Conservation (phyloP, 2,797 vertebrate genomes). For the Cheirogaleus major region DNA sequence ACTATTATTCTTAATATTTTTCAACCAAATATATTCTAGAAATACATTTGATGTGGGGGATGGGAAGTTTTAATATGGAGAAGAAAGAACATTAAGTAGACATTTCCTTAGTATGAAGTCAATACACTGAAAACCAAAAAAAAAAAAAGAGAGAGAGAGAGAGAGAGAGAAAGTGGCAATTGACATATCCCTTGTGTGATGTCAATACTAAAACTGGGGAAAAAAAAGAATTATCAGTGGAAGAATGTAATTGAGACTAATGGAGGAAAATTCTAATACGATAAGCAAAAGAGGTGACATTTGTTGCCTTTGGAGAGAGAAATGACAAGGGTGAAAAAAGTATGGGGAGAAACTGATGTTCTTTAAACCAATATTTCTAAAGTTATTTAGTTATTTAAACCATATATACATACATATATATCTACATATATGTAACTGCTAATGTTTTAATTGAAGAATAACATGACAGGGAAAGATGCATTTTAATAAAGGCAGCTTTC, state of each 20-base stretch:
- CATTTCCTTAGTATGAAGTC: not conserved
- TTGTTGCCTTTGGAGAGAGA: not conserved
- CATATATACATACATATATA: no score
- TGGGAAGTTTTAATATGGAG: not conserved
- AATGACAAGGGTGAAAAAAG: not conserved
- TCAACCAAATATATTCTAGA: not conserved
- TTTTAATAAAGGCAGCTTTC: no score
- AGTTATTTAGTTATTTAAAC: not conserved
- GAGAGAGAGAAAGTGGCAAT: not conserved
- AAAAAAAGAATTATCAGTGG: not conserved
- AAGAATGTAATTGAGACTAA: not conserved
- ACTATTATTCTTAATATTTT: not conserved
- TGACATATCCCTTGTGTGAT: not conserved
- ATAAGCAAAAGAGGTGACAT: not conserved
- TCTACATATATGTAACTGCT: not conserved
- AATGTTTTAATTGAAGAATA: not conserved
- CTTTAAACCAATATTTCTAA: not conserved
- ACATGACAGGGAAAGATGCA: not conserved
- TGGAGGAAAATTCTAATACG: not conserved
- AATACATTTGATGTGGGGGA: not conserved
- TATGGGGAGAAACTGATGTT: not conserved
- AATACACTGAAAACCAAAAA: not conserved
- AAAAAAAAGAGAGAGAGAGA: not conserved
- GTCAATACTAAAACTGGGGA: not conserved
- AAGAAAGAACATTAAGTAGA: not conserved